A percentile compares a stretch with the other conserved stretches of the same genome.
phyloP scores from a whole-genome alignment of 2,113 vertebrate species.

The Vombatus ursinus region DNA sequence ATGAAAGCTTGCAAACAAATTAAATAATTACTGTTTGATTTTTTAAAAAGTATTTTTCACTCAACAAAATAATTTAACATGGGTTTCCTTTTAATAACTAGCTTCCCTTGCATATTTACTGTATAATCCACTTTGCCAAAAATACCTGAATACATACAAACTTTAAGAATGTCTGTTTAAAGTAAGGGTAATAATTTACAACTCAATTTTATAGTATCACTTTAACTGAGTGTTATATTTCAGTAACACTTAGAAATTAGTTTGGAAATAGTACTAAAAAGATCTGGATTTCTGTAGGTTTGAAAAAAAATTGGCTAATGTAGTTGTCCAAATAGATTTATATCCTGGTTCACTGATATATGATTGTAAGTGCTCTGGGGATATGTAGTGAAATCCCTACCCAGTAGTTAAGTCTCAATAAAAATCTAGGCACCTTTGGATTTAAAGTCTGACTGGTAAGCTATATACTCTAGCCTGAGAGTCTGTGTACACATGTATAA shows the following conservation, averaged over 20 bases:
- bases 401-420: background rate
- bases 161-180: conserved; percentile 27
- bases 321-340: background rate
- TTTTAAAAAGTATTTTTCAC: conserved; percentile 42
- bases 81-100: background rate
- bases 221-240: conserved; percentile 20
- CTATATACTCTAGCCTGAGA: background rate
- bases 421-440: background rate
- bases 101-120: conserved; percentile 2
- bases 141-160: background rate
- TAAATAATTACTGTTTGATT: background rate
- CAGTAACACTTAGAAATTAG: background rate
- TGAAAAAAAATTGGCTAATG: background rate
- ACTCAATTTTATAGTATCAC: background rate
- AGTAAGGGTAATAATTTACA: background rate
- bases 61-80: conserved; percentile 19
- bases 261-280: background rate
- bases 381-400: background rate
- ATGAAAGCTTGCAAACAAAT: conserved; percentile 16
- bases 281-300: background rate
- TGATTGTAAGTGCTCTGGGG: background rate
- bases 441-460: background rate
- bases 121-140: background rate
- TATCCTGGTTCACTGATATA: background rate
- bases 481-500: background rate